phyloP scores from a whole-genome alignment of 1,140 invertebrate genomes.

The Leguminivora glycinivorella region DNA sequence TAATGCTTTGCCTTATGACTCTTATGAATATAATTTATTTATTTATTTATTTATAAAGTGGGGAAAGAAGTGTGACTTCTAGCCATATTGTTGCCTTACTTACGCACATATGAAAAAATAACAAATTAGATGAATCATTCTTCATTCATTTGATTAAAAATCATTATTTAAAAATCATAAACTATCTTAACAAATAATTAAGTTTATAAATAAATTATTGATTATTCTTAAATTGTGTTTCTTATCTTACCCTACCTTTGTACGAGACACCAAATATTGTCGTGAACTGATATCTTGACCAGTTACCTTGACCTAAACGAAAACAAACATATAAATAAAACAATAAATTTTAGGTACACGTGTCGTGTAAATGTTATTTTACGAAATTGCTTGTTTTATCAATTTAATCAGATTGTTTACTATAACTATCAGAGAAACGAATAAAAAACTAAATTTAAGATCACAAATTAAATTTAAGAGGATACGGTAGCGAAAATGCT shows the following conservation, averaged over 20 bases:
- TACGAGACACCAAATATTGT: too few species aligned
- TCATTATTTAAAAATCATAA: not conserved
- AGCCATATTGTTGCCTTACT: not conserved
- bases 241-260: not conserved
- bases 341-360: too few species aligned
- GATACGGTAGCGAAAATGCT: too few species aligned
- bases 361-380: too few species aligned
- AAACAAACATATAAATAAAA: not conserved
- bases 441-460: too few species aligned
- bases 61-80: not conserved
- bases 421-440: too few species aligned
- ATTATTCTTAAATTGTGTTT: not conserved
- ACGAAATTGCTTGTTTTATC: too few species aligned
- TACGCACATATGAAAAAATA: not conserved
- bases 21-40: not conserved
- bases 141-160: not conserved
- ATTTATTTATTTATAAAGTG: not conserved
- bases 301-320: not conserved
- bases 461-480: too few species aligned
- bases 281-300: not conserved
- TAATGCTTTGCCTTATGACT: not conserved
- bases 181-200: not conserved
- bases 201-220: slow-evolving; percentile 13
- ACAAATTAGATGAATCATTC: too few species aligned
- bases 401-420: too few species aligned